Percentiles rank a stretch among this genome's conserved stretches.
Evolutionary conservation across 2,888 invertebrate species (phyloP).

Genomic region (Drosophila fungiperda): DNA sequence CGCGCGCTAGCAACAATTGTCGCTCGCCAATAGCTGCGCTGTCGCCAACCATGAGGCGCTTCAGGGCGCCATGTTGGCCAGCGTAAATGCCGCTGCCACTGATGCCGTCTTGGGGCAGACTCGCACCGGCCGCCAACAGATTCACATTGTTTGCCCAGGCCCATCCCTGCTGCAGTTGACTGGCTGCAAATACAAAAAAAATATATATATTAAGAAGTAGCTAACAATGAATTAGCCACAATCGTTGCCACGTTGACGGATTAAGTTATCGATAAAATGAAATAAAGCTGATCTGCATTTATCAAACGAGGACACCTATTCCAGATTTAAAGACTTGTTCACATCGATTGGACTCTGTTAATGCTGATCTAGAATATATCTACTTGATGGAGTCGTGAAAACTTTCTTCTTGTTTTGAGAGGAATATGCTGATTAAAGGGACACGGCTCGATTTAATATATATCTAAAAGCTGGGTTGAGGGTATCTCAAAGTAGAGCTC

Average conservation of each 20-base stretch:
- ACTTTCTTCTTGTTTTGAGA: background rate
- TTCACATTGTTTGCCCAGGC: conserved; percentile 87
- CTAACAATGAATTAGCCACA: background rate
- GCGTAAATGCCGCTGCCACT: conserved; percentile 89
- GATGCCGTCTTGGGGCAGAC: conserved; percentile 85
- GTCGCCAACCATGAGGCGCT: conserved; percentile 74
- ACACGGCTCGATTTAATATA: background rate
- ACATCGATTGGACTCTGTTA: background rate
- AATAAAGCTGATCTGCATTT: background rate
- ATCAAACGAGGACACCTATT: too few species aligned
- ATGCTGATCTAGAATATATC: background rate
- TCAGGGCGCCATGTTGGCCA: conserved; percentile 75
- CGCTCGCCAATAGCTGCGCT: conserved; percentile 47
- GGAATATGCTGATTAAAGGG: background rate
- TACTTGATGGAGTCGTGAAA: background rate
- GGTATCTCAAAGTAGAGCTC: background rate
- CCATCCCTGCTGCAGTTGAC: conserved; percentile 88
- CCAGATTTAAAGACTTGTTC: background rate
- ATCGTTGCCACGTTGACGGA: background rate
- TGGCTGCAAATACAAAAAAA: conserved; percentile 79
- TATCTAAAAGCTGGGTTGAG: background rate
- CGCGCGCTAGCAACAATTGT: conserved; percentile 74
- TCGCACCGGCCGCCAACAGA: conserved; percentile 88
- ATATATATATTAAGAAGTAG: background rate
- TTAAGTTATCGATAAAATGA: background rate